Evolutionary conservation across 2,113 vertebrate genomes (phyloP), one percentile per base, ranked within the genome.

Genomic region (Engystomops pustulosus): DNA sequence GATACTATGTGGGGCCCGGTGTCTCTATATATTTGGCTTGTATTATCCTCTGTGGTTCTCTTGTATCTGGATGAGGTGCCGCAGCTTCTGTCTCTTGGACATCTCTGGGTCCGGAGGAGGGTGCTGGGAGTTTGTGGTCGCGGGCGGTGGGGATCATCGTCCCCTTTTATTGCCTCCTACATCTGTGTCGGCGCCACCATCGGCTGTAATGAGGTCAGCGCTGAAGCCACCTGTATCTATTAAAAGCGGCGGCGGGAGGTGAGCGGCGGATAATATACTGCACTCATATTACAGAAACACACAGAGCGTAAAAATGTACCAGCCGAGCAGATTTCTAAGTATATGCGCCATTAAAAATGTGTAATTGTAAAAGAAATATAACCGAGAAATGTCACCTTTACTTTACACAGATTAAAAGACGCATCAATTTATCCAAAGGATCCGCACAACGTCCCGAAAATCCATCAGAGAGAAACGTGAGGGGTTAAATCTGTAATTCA

Each of bases 291-390:
- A 81, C 71, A 81, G 80, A 81, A 55, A 81, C 80, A 71, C 71
- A 71, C 38, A 70, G 80, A 70, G 67, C n/a, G 65, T 81, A 70
- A 81, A 81, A 81, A 81, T 81, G 3, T 49, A 81, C 80, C 71
- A 17, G 67, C 80, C 34, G 27, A 7, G 80, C 80, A 81, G 47
- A 55, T 81, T 81, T 34, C 80, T 81, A 71, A 81, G 80, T 81
- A 71, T 38, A 81, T 71, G 41, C 23, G 67, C 80, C 80, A 58
- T 71, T 71, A 81, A 81, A 79, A 68, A 70, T 53, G 80, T 71
- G 80, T 81, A 53, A 81, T 81, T 81, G 80, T 55, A 49, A 80
- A 80, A 68, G 79, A 80, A 80, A 80, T 80, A 80, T 67, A 25
- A 47, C 44, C 7, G 32, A 3, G 67, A 81, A 71, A 81, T 81